Evolutionary conservation across 2,113 vertebrate genomes (phyloP), one percentile per base, ranked within the genome.

Genomic region (Xenopus borealis): DNA sequence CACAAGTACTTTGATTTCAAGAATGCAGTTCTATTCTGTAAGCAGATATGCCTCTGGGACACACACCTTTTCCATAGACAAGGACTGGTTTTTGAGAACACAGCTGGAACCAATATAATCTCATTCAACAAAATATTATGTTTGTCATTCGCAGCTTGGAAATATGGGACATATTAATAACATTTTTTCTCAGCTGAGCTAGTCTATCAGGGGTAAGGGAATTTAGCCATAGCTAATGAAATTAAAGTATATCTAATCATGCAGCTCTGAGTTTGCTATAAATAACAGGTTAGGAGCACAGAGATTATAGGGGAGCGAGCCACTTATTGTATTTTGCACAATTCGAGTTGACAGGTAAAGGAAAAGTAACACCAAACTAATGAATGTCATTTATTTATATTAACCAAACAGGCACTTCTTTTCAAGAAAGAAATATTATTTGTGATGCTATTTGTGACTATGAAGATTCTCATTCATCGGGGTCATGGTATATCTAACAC

Each of bases 91-190:
- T 27, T 61, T 69, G 46, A 62, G 30, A 20, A n/a, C 7, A 45
- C 66, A 77, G 66, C 74, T 77, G 74, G 59, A 69, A 70, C 59
- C 61, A 77, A 77, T 77, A 52, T 53, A 40, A 77, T 40, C 66
- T 27, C 50, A 53, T 70, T 64, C 67, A 57, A 62, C n/a, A 50
- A 69, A 69, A 69, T 53, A 64, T 63, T 46, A 61, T 57, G 50
- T 75, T 69, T 75, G 73, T 75, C 73, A 69, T 77, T 64, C 45
- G 27, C 73, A 45, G 47, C 46, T 62, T 12, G 57, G 58, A 53
- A 69, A 53, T 62, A 69, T 69, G 73, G 57, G 57, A 69, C 17
- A 27, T 53, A 69, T 75, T 61, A 75, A 69, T 75, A 33, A 20
- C 12, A 50, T 69, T 75, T 75, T 46, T 66, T 66, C 20, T 62